Percentiles rank a stretch among this genome's conserved stretches.
Conservation (phyloP, 2,888 invertebrate species). For the Mimas tiliae region DNA sequence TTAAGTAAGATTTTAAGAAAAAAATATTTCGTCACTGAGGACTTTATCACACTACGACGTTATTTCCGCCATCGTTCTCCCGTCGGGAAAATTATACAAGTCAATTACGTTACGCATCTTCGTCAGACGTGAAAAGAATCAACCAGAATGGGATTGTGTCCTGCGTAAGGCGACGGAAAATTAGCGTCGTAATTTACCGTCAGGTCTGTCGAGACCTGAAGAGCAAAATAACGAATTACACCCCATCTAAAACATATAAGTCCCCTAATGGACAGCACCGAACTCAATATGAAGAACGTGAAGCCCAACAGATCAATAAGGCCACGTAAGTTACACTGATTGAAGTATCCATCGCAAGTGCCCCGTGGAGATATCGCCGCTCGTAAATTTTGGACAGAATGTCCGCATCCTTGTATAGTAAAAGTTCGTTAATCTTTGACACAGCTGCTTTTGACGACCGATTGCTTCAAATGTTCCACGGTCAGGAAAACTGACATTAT, state of each 20-base stretch:
- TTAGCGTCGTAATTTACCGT: too few species aligned
- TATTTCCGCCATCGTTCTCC: too few species aligned
- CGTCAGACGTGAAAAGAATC: too few species aligned
- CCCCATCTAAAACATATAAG: background rate
- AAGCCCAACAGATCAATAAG: conserved; percentile 11
- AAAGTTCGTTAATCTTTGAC: conserved; percentile 4
- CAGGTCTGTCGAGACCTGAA: background rate
- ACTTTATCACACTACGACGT: too few species aligned
- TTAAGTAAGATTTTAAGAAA: too few species aligned
- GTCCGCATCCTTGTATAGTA: conserved; percentile 2
- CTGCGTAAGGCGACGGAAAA: too few species aligned
- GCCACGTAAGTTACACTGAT: conserved; percentile 15
- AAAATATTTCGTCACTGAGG: too few species aligned
- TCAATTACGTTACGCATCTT: too few species aligned
- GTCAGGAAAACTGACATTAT: too few species aligned
- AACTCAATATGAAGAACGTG: background rate
- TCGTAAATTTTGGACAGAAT: conserved; percentile 13
- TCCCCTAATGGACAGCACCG: background rate
- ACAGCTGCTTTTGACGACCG: background rate
- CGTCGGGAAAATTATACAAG: too few species aligned
- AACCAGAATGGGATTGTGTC: too few species aligned
- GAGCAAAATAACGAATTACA: background rate
- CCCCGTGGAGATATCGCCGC: background rate
- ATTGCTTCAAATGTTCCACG: too few species aligned
- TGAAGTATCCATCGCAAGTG: conserved; percentile 16